Evolutionary conservation across 2,888 invertebrate species (phyloP), one percentile per base, ranked within the genome.

Genomic region (Apomyelois bistriatella): DNA sequence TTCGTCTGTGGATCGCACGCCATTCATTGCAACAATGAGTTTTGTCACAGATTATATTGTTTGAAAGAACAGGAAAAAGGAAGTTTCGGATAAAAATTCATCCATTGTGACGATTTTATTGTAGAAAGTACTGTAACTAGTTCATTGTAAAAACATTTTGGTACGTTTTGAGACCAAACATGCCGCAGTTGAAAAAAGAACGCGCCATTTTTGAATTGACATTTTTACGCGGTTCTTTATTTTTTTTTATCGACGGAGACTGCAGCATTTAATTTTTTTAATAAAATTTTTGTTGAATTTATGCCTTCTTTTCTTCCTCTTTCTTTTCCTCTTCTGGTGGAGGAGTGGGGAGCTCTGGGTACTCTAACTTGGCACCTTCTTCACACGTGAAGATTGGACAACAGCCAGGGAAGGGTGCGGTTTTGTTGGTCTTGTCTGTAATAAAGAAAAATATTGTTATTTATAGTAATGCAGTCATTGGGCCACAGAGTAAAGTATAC

Each of bases 331-430:
- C 88, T 68, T 81, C 87, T 67, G 68, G 85, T 64, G 72, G 89
- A 65, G 76, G 92, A 58, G 71, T 89, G 61, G 70, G 93, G 77
- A 96, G 93, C 70, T 96, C 96, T 1, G 97, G 97, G 86, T 95
- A 97, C 82, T 97, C 96, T 70, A 97, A 85, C 70, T 94, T 95
- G 51, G 93, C 95, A 40, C 97, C 97, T 15, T 94, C 94, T 76
- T 97, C 96, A 84, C 97, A 97, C 7, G 94, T 94, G 91, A 97
- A 97, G 59, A 89, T 88, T 0, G 97, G 97, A 78, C 97, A 97
- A 81, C 97, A 97, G 30, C 90, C 93, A 6, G 97, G 97, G 94
- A 97, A 97, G 0, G 94, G 87, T 1, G 97, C 96, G 7, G 96
- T 96, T 85, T 96, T 97, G 92, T 97, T 96, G 73, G 97, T 97